Conservation (phyloP, 2,888 invertebrate genomes). For the Temnothorax ravouxi region DNA sequence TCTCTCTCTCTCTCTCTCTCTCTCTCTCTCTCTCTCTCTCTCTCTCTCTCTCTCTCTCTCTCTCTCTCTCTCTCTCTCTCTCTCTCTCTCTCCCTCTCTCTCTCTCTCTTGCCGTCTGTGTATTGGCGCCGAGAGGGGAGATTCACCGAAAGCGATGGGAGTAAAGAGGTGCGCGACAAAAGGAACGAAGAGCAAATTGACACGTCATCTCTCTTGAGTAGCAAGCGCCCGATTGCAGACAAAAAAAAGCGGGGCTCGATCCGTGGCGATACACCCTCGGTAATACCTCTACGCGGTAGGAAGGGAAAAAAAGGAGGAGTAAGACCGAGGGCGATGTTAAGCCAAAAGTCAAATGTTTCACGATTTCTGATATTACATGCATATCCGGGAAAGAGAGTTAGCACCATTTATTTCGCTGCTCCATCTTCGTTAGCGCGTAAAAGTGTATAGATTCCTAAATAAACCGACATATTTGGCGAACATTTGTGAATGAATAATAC, state of each 20-base stretch:
- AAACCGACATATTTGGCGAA: constrained; percentile 1
- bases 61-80: constrained; percentile 9
- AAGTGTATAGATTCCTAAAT: neutral
- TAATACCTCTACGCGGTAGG: constrained; percentile 53
- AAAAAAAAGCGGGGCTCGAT: constrained; percentile 69
- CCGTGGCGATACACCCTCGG: constrained; percentile 62
- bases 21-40: constrained; percentile 2
- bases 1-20: constrained; percentile 9
- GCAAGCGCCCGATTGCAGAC: constrained; percentile 70
- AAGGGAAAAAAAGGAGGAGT: neutral
- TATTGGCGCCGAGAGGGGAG: constrained; percentile 32
- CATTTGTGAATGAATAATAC: neutral
- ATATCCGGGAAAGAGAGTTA: neutral
- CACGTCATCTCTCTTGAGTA: constrained; percentile 73
- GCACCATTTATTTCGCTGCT: neutral
- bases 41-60: neutral
- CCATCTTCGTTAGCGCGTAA: neutral
- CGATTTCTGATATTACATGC: neutral
- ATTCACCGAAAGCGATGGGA: constrained; percentile 61
- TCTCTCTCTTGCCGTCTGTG: constrained; percentile 34
- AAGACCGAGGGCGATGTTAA: neutral
- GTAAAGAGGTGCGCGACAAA: constrained; percentile 55
- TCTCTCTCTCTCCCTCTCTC: neutral
- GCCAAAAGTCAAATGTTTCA: neutral
- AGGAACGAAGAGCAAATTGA: constrained; percentile 68